Conservation (phyloP, 2,797 vertebrate genomes). For the Lagocephalus sceleratus region DNA sequence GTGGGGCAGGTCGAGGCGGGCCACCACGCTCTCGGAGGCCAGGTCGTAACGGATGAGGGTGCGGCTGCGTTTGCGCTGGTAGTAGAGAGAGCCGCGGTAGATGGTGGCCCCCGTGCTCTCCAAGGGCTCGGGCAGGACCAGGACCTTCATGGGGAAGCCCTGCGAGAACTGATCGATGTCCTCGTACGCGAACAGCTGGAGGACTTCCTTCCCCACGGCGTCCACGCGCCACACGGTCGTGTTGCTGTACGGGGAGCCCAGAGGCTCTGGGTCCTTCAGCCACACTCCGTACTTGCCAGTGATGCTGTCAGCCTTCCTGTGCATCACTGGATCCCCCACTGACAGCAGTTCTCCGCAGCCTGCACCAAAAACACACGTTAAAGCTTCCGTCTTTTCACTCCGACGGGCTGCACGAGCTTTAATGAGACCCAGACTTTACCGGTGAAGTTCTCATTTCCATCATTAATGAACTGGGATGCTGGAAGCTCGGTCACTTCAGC, state of each 20-base stretch:
- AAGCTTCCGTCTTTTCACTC: background rate
- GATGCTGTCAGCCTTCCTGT: constrained; percentile 85
- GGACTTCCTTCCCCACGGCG: constrained; percentile 83
- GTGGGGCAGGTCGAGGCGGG: constrained; percentile 77
- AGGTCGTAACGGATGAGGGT: constrained; percentile 83
- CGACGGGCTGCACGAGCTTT: background rate
- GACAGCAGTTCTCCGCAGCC: constrained; percentile 86
- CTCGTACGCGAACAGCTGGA: constrained; percentile 87
- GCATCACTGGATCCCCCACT: constrained; percentile 82
- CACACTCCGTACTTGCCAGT: constrained; percentile 92
- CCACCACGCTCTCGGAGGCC: constrained; percentile 71
- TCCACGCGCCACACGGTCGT: constrained; percentile 89
- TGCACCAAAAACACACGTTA: constrained; percentile 32
- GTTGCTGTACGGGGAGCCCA: constrained; percentile 62
- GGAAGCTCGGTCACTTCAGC: constrained; percentile 85
- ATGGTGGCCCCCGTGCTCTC: constrained; percentile 88
- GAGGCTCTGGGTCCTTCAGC: constrained; percentile 88
- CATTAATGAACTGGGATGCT: constrained; percentile 67
- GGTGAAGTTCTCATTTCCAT: constrained; percentile 41
- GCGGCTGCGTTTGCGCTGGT: constrained; percentile 81
- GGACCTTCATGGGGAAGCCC: constrained; percentile 87
- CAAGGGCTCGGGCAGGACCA: constrained; percentile 82
- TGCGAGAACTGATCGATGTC: constrained; percentile 76
- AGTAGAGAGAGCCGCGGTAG: constrained; percentile 84
- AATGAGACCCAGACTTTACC: constrained; percentile 39